These are phyloP conservation scores for Tangara arthus DNA, from an alignment of 2,797 vertebrate genomes.

Conservation along the genomic window DNA sequence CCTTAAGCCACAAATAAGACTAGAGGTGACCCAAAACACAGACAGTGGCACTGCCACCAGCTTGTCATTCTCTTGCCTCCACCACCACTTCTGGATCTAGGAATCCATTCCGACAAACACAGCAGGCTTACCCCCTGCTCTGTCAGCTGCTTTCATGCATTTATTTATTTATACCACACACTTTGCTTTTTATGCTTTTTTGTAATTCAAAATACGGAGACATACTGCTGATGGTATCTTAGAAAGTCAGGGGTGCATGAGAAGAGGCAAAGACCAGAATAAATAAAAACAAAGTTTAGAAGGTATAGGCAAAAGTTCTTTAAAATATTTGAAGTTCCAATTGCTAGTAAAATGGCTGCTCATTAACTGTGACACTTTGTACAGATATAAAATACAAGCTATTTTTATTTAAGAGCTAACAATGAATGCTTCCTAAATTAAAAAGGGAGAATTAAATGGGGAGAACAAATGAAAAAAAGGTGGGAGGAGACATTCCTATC, in stretches of 20 bases:
- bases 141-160: background rate
- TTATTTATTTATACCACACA: background rate
- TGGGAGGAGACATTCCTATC: background rate
- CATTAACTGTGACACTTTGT: conserved; percentile 14
- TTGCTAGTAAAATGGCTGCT: background rate
- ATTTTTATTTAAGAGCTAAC: conserved; percentile 48
- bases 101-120: background rate
- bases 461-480: background rate
- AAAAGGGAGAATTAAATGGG: background rate
- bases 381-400: conserved; percentile 24
- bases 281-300: background rate
- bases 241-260: background rate
- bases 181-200: background rate
- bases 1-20: background rate
- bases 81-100: background rate
- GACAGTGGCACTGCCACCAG: background rate
- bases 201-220: background rate
- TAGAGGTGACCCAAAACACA: background rate
- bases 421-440: background rate
- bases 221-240: background rate
- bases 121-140: background rate
- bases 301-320: background rate
- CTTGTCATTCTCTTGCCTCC: background rate
- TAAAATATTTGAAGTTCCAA: background rate
- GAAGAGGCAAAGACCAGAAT: background rate